Conservation (phyloP, 2,888 invertebrate species). For the Philonicus albiceps region DNA sequence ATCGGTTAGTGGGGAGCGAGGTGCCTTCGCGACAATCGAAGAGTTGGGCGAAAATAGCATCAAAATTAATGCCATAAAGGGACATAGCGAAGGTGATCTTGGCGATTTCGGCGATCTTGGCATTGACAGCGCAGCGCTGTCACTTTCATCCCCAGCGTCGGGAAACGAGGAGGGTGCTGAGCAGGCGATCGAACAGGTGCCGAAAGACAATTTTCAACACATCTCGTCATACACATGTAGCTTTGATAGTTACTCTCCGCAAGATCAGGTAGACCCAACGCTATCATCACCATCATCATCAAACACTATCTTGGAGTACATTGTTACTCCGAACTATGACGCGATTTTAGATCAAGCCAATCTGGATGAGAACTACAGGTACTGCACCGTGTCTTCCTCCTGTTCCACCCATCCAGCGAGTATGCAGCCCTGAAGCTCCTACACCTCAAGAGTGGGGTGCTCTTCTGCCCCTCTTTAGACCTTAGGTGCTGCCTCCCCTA, state of each 20-base stretch:
- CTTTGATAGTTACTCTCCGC: conserved; percentile 32
- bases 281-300: conserved; percentile 32
- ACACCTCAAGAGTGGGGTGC: neutral
- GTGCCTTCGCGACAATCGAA: neutral
- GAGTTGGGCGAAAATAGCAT: neutral
- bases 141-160: neutral
- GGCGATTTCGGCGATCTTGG: conserved; percentile 26
- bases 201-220: conserved; percentile 25
- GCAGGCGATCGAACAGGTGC: conserved; percentile 34
- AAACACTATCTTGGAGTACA: conserved; percentile 28
- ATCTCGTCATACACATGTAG: conserved; percentile 35
- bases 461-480: neutral
- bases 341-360: conserved; percentile 39
- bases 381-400: neutral
- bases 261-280: conserved; percentile 37
- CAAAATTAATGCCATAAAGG: conserved; percentile 8
- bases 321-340: conserved; percentile 31
- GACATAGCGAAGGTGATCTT: conserved; percentile 12
- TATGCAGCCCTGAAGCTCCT: neutral
- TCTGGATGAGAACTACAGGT: conserved; percentile 37
- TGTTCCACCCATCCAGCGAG: neutral
- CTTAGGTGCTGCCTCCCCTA: neutral
- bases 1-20: neutral
- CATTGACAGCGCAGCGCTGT: neutral
- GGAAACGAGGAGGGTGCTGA: neutral